phyloP scores from a whole-genome alignment of 2,888 invertebrate genomes.

The Caenorhabditis sp. region DNA sequence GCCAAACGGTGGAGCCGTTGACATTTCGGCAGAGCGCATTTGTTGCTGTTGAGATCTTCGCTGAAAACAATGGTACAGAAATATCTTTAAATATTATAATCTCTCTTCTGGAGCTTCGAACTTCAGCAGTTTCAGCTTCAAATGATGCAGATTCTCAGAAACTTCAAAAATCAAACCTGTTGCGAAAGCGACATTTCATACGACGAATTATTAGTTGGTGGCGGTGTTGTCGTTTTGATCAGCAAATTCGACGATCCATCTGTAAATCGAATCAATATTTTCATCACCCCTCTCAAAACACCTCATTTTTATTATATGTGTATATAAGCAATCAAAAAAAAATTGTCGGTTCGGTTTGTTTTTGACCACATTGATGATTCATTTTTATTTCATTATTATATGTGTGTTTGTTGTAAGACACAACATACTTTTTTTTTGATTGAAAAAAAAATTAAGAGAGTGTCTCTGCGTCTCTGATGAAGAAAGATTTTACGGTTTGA shows the following conservation, averaged over 20 bases:
- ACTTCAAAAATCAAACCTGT: slow-evolving; percentile 21
- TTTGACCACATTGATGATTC: not conserved
- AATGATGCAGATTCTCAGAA: no score
- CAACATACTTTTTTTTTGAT: not conserved
- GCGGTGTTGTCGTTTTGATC: slow-evolving; percentile 29
- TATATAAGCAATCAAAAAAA: not conserved
- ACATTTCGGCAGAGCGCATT: slow-evolving; percentile 1
- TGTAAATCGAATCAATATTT: slow-evolving; percentile 4
- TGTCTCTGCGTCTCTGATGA: no score
- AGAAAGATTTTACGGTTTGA: no score
- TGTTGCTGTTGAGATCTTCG: slow-evolving; percentile 41
- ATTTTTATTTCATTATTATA: not conserved
- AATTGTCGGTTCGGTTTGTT: slow-evolving; percentile 4
- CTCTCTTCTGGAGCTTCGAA: no score
- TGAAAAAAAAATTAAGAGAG: not conserved
- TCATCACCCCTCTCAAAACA: slow-evolving; percentile 8
- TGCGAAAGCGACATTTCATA: slow-evolving; percentile 54
- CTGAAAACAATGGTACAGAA: slow-evolving; percentile 20
- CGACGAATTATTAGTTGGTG: slow-evolving; percentile 26
- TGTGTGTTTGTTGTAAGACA: no score
- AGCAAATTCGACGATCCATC: slow-evolving; percentile 43
- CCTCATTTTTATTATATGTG: slow-evolving; percentile 12
- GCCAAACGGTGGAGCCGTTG: slow-evolving; percentile 22
- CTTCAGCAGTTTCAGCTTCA: no score
- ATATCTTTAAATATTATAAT: no score